These are phyloP conservation scores for Hypselothyrea guttata DNA, from an alignment of 2,888 invertebrate species.

Conservation along the genomic window DNA sequence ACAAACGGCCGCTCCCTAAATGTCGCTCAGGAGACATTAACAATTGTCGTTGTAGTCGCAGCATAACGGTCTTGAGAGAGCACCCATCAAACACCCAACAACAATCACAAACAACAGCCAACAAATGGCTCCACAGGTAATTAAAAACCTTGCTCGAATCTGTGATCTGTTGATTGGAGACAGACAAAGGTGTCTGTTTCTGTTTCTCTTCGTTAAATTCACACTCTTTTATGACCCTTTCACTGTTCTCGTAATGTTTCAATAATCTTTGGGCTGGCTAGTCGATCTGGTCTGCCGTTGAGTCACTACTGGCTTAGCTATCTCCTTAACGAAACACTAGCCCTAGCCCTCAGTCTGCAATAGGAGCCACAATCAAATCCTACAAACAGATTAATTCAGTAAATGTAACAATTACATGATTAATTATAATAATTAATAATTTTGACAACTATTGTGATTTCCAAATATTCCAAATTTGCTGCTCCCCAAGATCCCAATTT, in stretches of 20 bases:
- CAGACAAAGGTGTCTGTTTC: conserved; percentile 48
- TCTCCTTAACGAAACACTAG: too few species aligned
- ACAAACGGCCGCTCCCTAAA: conserved; percentile 58
- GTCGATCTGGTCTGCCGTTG: conserved; percentile 51
- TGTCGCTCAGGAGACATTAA: conserved; percentile 42
- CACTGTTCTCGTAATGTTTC: conserved; percentile 62
- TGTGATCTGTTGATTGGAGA: conserved; percentile 46
- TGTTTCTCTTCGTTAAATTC: conserved; percentile 9
- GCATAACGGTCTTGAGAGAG: conserved; percentile 60
- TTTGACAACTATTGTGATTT: conserved; percentile 17
- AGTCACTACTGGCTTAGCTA: conserved; percentile 30
- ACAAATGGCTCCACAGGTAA: conserved; percentile 42
- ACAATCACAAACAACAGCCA: conserved; percentile 17
- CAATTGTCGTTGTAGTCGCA: conserved; percentile 30
- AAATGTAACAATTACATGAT: too few species aligned
- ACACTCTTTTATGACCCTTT: conserved; percentile 43
- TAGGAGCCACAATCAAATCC: too few species aligned
- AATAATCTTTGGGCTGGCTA: conserved; percentile 49
- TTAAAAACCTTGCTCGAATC: conserved; percentile 52
- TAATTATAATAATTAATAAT: conserved; percentile 1
- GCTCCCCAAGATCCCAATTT: too few species aligned
- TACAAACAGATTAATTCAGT: too few species aligned
- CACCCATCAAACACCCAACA: conserved; percentile 53
- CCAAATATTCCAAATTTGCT: neutral
- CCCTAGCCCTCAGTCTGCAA: too few species aligned